Evolutionary conservation across 2,113 vertebrate species (phyloP), one percentile per base, ranked within the genome.

Genomic region (Larimichthys polyactis): DNA sequence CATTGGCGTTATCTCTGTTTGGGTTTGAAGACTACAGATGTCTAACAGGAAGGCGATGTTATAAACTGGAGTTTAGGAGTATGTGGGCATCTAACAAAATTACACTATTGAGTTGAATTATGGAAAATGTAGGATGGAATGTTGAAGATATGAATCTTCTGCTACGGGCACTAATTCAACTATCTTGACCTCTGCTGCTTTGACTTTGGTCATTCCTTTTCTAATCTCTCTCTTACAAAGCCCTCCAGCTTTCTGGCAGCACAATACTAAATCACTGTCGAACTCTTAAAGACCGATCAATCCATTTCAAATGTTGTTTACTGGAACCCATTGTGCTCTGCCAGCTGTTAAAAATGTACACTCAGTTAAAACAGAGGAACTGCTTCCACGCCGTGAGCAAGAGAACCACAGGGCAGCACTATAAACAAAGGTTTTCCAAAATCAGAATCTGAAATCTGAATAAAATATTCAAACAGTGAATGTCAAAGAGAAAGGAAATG

Each of bases 281-380:
- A 58, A 60, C 58, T 24, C 58, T 32, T 19, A 19, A 8, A 60
- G 63, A 66, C 43, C 6, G 22, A 8, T 46, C 20, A 46, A 24
- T 46, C 63, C 20, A 46, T 66, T 65, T 65, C 12, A 65, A 2
- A 15, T 44, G 11, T 20, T 65, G 20, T 46, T 22, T 46, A 65
- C 58, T 60, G 29, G 29, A 20, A 8, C 24, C 17, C 51, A 43
- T 11, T 58, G 70, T 49, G 40, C 7, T 69, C 32, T 24, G 64
- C 44, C 64, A 49, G 44, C 44, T 67, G 64, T 68, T 49, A 11
- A 27, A 67, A 63, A 62, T 11, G 17, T 20, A 62, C 59, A 20
- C 59, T 40, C 11, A 40, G 8, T 62, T 19, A 6, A 40, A 40
- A 63, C 20, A 22, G 0, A 44, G 20, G 12, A 64, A 46, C 7